Conservation (phyloP, 2,888 invertebrate genomes). For the Copidosoma aretas region DNA sequence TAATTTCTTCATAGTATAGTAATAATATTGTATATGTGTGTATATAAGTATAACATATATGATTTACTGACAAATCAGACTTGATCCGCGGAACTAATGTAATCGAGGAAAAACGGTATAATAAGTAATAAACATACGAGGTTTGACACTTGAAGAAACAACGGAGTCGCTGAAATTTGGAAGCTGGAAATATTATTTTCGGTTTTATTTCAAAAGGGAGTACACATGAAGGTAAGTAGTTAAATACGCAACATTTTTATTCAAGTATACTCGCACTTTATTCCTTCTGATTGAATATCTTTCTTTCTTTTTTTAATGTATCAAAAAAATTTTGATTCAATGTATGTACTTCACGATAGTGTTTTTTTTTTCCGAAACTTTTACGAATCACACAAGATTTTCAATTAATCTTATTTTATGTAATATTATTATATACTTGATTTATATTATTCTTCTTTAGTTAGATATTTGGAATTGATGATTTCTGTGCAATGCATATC, state of each 20-base stretch:
- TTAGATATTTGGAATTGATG: neutral
- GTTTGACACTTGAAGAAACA: conserved; percentile 31
- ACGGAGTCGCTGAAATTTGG: no score
- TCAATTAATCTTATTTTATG: neutral
- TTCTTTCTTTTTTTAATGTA: conserved; percentile 21
- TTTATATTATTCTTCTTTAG: conserved; percentile 7
- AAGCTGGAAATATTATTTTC: neutral
- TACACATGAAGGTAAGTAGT: no score
- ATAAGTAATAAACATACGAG: conserved; percentile 33
- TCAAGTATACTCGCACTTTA: conserved; percentile 8
- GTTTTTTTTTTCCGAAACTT: conserved; percentile 3
- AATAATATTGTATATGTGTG: conserved; percentile 15
- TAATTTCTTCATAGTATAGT: conserved; percentile 26
- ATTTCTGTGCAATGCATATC: conserved; percentile 1
- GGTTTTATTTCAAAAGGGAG: no score
- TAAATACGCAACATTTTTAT: neutral
- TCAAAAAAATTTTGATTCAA: conserved; percentile 32
- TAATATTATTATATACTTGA: conserved; percentile 18
- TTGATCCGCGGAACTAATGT: conserved; percentile 34
- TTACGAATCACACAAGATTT: neutral
- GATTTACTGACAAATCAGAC: conserved; percentile 37
- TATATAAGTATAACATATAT: conserved; percentile 12
- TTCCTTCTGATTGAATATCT: neutral
- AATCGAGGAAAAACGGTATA: conserved; percentile 34
- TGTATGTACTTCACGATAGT: conserved; percentile 26